Base-by-base conservation (phyloP, 1,140 invertebrate species). In the Hylyphantes graminicola region DNA sequence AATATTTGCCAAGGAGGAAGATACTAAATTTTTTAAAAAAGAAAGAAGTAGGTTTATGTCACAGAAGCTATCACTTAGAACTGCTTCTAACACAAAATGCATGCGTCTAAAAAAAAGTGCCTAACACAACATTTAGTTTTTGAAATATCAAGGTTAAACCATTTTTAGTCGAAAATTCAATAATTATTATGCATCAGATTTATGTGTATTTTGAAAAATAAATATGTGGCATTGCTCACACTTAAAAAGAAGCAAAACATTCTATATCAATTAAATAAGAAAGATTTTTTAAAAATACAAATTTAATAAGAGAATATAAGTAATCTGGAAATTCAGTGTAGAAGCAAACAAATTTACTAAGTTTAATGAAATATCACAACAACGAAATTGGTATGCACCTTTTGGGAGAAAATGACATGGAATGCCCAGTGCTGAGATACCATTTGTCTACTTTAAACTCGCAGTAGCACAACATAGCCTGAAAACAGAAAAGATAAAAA, bases 361-460 rank as follows among this genome's bases (percentile, higher is more conserved):
- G 5, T 35, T 35, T 35, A 35, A 35, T 35, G 35, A n/a, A n/a
- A n/a, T n/a, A n/a, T n/a, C n/a, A n/a, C n/a, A 35, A 35, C 1
- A 59, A 11, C 15, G 19, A 11, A 65, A 65, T 11, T 0, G 12
- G 3, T 48, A 67, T 61, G 74, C 48, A 83, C 80, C n/a, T n/a
- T 67, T 83, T 83, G 9, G 74, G 63, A 51, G 82, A 77, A 68
- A 77, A 85, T 61, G 82, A 70, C 78, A 86, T 87, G 35, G 87
- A 85, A 80, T 75, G 77, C 21, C 85, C 78, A 21, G 76, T 81
- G 19, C 48, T 57, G 7, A 82, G 61, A 64, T 88, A 85, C 87
- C 87, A 89, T 1, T 87, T 79, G 63, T 89, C 89, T 15, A 89
- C 77, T 72, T 88, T 87, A 35, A 89, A 79, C 80, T 89, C 89